phyloP scores from a whole-genome alignment of 2,113 vertebrate genomes.

The Hystrix brachyura region DNA sequence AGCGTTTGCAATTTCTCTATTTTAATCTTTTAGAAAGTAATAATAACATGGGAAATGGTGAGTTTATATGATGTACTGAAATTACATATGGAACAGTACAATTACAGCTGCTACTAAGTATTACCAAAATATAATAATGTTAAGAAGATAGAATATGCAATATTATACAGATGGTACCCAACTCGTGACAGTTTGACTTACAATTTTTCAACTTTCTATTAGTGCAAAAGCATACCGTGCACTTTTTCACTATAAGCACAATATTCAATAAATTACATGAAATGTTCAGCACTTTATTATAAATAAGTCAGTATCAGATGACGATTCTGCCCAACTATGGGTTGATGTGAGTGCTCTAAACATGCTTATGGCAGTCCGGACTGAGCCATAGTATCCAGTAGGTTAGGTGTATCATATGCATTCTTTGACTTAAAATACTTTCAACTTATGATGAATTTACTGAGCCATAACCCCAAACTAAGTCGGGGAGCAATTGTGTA shows the following conservation, averaged over 20 bases:
- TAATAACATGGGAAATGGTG: background rate
- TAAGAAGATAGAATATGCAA: background rate
- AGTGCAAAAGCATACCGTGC: background rate
- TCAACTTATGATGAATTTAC: background rate
- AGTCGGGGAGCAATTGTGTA: background rate
- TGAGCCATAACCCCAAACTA: background rate
- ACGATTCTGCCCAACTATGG: background rate
- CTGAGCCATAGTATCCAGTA: background rate
- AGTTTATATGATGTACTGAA: background rate
- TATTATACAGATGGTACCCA: background rate
- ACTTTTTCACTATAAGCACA: background rate
- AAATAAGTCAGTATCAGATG: background rate
- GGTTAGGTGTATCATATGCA: background rate
- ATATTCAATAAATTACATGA: background rate
- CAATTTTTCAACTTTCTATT: background rate
- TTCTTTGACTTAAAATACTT: background rate
- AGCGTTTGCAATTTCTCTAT: background rate
- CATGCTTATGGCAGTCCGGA: too few species aligned
- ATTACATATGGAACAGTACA: background rate
- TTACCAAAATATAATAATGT: conserved; percentile 1
- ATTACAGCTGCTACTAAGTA: background rate
- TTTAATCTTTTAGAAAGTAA: background rate
- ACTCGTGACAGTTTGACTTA: background rate
- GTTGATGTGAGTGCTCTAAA: background rate
- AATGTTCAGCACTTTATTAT: background rate